A percentile compares a stretch with the other conserved stretches of the same genome.
Conservation (phyloP, 2,888 invertebrate species). For the Colletes collaris region DNA sequence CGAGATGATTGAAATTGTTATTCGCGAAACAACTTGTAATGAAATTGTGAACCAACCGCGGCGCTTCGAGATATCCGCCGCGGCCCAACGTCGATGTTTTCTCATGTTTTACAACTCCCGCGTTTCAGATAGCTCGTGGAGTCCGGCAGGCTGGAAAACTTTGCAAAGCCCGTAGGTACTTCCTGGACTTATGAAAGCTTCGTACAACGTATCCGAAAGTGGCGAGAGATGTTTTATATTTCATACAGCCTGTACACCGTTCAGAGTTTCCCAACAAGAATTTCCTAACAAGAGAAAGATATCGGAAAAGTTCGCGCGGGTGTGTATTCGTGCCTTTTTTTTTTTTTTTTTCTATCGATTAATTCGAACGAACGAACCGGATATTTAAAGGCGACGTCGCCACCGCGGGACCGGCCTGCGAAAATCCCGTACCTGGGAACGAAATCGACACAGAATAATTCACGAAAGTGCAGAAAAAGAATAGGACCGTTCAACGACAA, state of each 20-base stretch:
- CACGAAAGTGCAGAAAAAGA: conserved; percentile 12
- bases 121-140: conserved; percentile 18
- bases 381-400: not conserved
- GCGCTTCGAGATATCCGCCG: not conserved
- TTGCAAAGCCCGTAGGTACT: conserved; percentile 42
- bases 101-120: conserved; percentile 13
- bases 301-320: not conserved
- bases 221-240: conserved; percentile 44
- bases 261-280: conserved; percentile 12
- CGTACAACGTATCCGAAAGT: conserved; percentile 35
- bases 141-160: conserved; percentile 35
- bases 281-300: not conserved
- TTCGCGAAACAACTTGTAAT: no score
- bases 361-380: conserved; percentile 10
- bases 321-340: not conserved
- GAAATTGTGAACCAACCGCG: not conserved
- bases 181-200: conserved; percentile 28
- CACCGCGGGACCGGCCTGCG: no score
- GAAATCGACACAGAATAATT: conserved; percentile 17
- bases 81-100: conserved; percentile 12
- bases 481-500: conserved; percentile 16
- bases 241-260: conserved; percentile 8
- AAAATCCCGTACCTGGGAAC: not conserved
- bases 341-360: not conserved
- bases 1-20: not conserved